Evolutionary conservation across 2,888 invertebrate genomes (phyloP), one percentile per base, ranked within the genome.

Genomic region (Metellina segmentata): DNA sequence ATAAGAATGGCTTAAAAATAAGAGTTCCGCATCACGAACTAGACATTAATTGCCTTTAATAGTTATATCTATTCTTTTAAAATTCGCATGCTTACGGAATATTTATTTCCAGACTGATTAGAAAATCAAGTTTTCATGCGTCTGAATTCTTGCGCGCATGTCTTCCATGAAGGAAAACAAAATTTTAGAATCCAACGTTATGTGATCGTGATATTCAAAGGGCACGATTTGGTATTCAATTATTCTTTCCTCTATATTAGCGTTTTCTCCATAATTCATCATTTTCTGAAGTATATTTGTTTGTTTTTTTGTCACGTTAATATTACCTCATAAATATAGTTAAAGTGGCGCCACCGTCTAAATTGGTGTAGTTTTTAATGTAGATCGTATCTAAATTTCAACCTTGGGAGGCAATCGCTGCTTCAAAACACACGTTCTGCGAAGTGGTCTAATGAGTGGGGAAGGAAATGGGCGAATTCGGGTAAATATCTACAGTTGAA

Each of bases 201-300:
- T 19, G 20, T 11, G 20, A 53, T 83, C 83, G 83, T 83, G 83
- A 83, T 72, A 16, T 7, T 0, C 34, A 20, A 83, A 81, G 7
- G 71, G 71, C 83, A 83, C 83, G 83, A 71, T 83, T 70, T 52
- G n/a, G 72, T 83, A 72, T 83, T 83, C 83, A 83, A 83, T 83
- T 83, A 83, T 83, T 83, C 8, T 34, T 34, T 13, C 8, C 53
- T 20, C 52, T 70, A n/a, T 81, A 81, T 61, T 7, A 16, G 13
- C 51, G 8, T 83, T 83, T 81, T 82, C 49, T 34, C 7, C 71
- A 70, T 72, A 53, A 83, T 83, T 83, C 72, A 83, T 83, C 83
- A 83, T 83, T 52, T 83, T 79, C 61, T 7, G 20, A 20, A 19
- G 20, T n/a, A 19, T 20, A 72, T 72, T 72, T 72, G 72, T 72